A percentile compares a stretch with the other conserved stretches of the same genome.
Conservation (phyloP, 2,888 invertebrate genomes). For the Exocentrus adspersus region DNA sequence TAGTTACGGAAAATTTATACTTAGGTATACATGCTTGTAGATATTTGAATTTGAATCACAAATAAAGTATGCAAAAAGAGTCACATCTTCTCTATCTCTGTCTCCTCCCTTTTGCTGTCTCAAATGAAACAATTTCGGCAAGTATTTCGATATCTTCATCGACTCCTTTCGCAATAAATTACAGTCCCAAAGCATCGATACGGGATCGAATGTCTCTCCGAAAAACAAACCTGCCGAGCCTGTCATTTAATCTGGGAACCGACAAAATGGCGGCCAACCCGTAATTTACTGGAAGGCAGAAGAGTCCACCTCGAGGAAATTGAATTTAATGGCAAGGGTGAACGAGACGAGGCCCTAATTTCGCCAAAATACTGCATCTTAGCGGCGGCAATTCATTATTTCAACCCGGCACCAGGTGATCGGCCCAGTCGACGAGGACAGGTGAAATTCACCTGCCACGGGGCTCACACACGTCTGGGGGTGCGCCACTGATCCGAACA, state of each 20-base stretch:
- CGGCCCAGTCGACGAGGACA: conserved; percentile 45
- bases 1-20: no score
- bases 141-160: no score
- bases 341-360: conserved; percentile 39
- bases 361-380: conserved; percentile 40
- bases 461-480: conserved; percentile 46
- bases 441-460: conserved; percentile 56
- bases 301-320: conserved; percentile 29
- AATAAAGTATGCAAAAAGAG: no score
- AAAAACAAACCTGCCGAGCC: conserved; percentile 25
- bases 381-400: conserved; percentile 40
- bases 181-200: no score
- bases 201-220: conserved; percentile 29
- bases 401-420: conserved; percentile 45
- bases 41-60: no score
- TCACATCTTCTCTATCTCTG: no score
- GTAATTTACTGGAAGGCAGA: conserved; percentile 39
- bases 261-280: conserved; percentile 34
- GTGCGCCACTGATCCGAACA: conserved; percentile 23
- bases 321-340: conserved; percentile 42
- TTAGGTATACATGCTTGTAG: no score
- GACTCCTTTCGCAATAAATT: no score
- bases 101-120: no score
- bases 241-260: conserved; percentile 39
- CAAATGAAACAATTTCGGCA: no score